Percentiles rank a stretch among this genome's conserved stretches.
phyloP scores from a whole-genome alignment of 1,140 invertebrate genomes.

The Sinonovacula constricta region DNA sequence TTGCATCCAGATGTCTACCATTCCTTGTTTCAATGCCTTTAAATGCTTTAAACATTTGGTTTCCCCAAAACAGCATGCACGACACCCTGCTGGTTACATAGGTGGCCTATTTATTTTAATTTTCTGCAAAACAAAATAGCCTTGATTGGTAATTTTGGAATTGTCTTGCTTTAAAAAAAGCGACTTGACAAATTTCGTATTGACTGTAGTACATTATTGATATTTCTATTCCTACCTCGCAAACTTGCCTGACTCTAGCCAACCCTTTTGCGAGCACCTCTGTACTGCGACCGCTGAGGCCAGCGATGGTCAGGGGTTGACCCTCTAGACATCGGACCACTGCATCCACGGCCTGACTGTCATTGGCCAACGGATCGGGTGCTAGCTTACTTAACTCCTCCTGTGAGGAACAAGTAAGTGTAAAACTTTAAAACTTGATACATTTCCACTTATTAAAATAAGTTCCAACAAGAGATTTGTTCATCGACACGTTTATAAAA shows the following conservation, averaged over 20 bases:
- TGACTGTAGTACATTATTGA: too few species aligned
- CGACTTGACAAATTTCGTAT: too few species aligned
- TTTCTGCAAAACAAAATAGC: too few species aligned
- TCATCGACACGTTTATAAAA: neutral
- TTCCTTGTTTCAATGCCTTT: too few species aligned
- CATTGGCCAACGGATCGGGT: neutral
- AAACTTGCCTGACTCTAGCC: constrained; percentile 20
- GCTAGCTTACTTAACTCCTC: neutral
- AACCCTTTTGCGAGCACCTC: constrained; percentile 41
- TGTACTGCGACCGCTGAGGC: neutral
- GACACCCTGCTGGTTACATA: neutral
- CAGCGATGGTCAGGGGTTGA: neutral
- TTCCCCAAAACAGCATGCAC: too few species aligned
- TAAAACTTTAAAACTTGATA: neutral
- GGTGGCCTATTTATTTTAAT: neutral
- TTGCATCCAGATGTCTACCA: too few species aligned
- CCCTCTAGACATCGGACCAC: neutral
- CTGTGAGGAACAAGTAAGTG: neutral
- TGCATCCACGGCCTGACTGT: neutral
- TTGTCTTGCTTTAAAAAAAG: too few species aligned
- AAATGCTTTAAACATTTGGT: too few species aligned
- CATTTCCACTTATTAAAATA: neutral
- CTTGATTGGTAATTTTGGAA: too few species aligned
- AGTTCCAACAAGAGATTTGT: neutral
- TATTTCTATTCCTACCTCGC: too few species aligned